These are phyloP conservation scores for Odontophorus gujanensis DNA, from an alignment of 2,113 vertebrate species.

Conservation along the genomic window DNA sequence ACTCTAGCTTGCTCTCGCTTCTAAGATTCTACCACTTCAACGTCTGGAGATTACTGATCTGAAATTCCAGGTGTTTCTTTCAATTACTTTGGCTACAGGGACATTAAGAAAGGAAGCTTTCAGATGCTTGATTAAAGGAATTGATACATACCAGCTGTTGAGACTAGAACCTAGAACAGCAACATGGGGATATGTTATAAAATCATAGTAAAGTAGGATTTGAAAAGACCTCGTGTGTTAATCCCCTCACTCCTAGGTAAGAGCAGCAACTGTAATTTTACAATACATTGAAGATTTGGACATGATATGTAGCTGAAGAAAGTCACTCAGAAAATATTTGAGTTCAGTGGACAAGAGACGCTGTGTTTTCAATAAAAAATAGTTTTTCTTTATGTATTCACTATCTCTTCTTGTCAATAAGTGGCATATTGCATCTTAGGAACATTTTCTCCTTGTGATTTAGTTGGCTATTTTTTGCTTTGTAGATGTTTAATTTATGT, in stretches of 20 bases:
- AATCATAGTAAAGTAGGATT: background rate
- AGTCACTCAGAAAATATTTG: background rate
- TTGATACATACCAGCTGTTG: background rate
- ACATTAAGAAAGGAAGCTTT: background rate
- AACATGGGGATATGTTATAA: background rate
- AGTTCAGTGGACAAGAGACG: background rate
- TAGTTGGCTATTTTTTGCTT: conserved; percentile 20
- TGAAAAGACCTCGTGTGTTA: background rate
- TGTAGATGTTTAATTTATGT: conserved; percentile 19
- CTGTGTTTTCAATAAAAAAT: background rate
- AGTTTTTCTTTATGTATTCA: background rate
- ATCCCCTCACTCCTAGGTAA: background rate
- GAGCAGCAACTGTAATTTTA: background rate
- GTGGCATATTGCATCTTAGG: background rate
- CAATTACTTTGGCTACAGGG: background rate
- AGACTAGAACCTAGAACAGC: background rate
- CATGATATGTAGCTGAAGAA: accelerated
- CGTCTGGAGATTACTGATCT: background rate
- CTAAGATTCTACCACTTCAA: background rate
- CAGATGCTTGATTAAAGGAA: background rate
- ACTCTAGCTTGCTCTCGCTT: background rate
- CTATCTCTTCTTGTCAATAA: background rate
- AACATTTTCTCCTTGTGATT: conserved; percentile 28
- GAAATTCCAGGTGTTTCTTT: background rate
- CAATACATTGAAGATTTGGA: background rate